Evolutionary conservation across 2,797 vertebrate genomes (phyloP), one percentile per base, ranked within the genome.

Genomic region (Gobionotothen gibberifrons): DNA sequence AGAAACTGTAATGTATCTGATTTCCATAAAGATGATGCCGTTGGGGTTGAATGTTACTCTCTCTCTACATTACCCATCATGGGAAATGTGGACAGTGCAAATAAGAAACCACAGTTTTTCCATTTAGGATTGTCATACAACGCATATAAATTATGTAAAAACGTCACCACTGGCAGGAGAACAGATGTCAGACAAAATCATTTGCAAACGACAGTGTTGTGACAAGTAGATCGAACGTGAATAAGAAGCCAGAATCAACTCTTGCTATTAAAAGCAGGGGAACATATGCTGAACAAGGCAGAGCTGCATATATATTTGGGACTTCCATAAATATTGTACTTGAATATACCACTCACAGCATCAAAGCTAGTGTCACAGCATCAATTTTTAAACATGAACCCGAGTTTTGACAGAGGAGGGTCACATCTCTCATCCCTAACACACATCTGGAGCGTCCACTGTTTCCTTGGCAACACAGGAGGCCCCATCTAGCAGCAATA

Each of bases 401-500:
- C 60, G 63, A 72, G 49, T 46, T 74, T 63, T 56, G 49, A 74
- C 16, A 48, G 63, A 32, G 22, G 26, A 60, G 47, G 55, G 47
- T 56, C 66, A 32, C 16, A 54, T 74, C 44, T 82, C 78, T 82
- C 76, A 75, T 86, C 69, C 53, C 43, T 47, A 74, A 66, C 70
- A 42, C 70, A 83, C 86, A 92, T 87, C 83, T 78, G 86, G 74
- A 83, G 90, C 85, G 79, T 92, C 87, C 79, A 11, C 81, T 74
- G 92, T 90, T 91, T 79, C 92, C 87, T 22, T 83, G 84, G 88
- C 66, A 91, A 93, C 90, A 74, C 77, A 85, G 74, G 79, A 78
- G 84, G 78, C 79, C 82, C 68, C 79, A 61, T 87, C 76, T 61
- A 65, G 73, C 56, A 74, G 85, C 52, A 75, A 84, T 81, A 91